Evolutionary conservation across 2,113 vertebrate genomes (phyloP).

Genomic region (Nematolebias whitei): DNA sequence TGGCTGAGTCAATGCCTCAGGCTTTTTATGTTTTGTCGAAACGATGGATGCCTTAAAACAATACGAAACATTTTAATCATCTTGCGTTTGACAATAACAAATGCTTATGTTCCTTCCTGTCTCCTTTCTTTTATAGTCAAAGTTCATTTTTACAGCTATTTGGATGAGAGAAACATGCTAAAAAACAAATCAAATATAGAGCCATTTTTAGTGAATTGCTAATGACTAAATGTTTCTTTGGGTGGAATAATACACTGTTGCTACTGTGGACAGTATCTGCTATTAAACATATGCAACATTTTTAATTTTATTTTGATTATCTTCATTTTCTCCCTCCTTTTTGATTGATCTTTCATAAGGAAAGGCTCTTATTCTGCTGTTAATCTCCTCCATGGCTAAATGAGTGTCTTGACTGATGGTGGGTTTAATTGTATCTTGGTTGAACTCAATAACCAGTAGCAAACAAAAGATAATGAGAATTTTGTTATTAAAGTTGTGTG

Average conservation of each 20-base stretch:
- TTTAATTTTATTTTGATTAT: not conserved
- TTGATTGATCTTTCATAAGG: slow-evolving; percentile 25
- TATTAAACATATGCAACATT: not conserved
- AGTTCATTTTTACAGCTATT: not conserved
- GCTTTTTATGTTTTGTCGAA: not conserved
- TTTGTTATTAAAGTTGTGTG: slow-evolving; percentile 9
- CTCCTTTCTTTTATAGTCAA: not conserved
- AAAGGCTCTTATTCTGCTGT: slow-evolving; percentile 58
- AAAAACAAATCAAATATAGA: not conserved
- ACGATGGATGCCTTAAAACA: too few species aligned
- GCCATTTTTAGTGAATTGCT: not conserved
- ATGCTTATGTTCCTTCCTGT: too few species aligned
- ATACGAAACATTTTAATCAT: not conserved
- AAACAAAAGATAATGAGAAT: not conserved
- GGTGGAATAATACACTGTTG: not conserved
- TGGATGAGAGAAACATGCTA: not conserved
- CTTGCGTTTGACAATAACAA: not conserved
- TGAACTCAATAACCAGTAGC: not conserved
- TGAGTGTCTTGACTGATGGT: slow-evolving; percentile 11
- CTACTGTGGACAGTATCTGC: too few species aligned
- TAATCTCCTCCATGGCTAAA: slow-evolving; percentile 27
- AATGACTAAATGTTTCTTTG: not conserved
- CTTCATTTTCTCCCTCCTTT: slow-evolving; percentile 6
- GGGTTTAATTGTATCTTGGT: slow-evolving; percentile 36
- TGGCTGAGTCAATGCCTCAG: not conserved